Conservation (phyloP, 2,113 vertebrate species). For the Clarias macrocephalus region DNA sequence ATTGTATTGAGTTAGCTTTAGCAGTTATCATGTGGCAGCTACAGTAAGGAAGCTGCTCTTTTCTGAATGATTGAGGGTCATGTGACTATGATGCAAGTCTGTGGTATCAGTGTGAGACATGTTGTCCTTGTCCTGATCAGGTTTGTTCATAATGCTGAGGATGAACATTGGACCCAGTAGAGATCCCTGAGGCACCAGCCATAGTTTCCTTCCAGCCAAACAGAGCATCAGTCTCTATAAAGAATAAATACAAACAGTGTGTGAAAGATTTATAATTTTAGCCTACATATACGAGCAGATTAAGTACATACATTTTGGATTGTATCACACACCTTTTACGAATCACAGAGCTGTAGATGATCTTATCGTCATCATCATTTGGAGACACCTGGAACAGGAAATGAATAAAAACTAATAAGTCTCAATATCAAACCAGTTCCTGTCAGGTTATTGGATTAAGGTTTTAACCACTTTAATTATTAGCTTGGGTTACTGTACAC, state of each 20-base stretch:
- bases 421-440: too few species aligned
- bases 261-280: not conserved
- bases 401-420: too few species aligned
- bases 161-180: not conserved
- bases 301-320: not conserved
- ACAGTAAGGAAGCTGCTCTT: not conserved
- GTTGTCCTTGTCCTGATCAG: not conserved
- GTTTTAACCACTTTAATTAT: too few species aligned
- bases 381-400: too few species aligned
- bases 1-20: not conserved
- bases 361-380: too few species aligned
- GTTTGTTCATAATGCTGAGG: not conserved
- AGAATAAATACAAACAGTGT: not conserved
- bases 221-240: not conserved
- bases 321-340: too few species aligned
- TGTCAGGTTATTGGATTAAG: too few species aligned
- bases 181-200: not conserved
- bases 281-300: not conserved
- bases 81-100: not conserved
- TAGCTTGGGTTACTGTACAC: too few species aligned
- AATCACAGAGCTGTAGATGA: too few species aligned
- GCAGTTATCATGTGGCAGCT: not conserved
- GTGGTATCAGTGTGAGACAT: not conserved
- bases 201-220: not conserved
- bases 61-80: constrained; percentile 1